Evolutionary conservation across 2,888 invertebrate species (phyloP).

Genomic region (Oscheius sp.): DNA sequence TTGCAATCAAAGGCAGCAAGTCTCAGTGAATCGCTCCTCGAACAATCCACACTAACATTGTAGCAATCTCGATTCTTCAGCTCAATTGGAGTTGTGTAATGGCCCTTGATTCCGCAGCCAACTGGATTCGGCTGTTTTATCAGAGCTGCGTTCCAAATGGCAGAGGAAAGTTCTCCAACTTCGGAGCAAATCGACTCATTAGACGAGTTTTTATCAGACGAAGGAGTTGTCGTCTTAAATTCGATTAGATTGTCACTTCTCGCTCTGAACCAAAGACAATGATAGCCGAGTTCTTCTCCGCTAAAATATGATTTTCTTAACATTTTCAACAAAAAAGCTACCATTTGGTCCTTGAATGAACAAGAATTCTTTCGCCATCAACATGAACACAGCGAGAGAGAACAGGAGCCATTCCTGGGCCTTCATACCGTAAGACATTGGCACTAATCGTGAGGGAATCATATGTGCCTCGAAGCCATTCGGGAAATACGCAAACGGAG

Average conservation of each 20-base stretch:
- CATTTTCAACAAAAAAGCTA: slow-evolving; percentile 6
- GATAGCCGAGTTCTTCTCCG: slow-evolving; percentile 60
- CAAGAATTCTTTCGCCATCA: slow-evolving; percentile 53
- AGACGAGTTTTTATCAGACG: slow-evolving; percentile 37
- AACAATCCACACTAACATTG: slow-evolving; percentile 54
- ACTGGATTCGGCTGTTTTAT: slow-evolving; percentile 39
- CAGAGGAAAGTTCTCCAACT: slow-evolving; percentile 33
- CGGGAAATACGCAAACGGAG: slow-evolving; percentile 57
- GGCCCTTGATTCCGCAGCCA: slow-evolving; percentile 48
- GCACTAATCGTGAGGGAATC: slow-evolving; percentile 46
- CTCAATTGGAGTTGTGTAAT: slow-evolving; percentile 48
- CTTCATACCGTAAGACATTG: slow-evolving; percentile 46
- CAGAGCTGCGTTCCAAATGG: slow-evolving; percentile 45
- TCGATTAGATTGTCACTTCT: slow-evolving; percentile 60
- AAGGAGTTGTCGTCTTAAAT: slow-evolving; percentile 55
- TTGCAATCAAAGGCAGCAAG: slow-evolving; percentile 53
- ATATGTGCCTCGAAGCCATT: slow-evolving; percentile 59
- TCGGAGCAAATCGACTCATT: slow-evolving; percentile 43
- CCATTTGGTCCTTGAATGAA: slow-evolving; percentile 60
- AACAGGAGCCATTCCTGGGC: slow-evolving; percentile 43
- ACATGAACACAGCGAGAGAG: slow-evolving; percentile 55
- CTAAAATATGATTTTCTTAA: slow-evolving; percentile 40
- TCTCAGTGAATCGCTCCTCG: slow-evolving; percentile 38
- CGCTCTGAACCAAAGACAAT: slow-evolving; percentile 59
- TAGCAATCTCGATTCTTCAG: slow-evolving; percentile 49